Evolutionary conservation across 2,113 vertebrate genomes (phyloP), one percentile per base, ranked within the genome.

Genomic region (Clarias batrachus): DNA sequence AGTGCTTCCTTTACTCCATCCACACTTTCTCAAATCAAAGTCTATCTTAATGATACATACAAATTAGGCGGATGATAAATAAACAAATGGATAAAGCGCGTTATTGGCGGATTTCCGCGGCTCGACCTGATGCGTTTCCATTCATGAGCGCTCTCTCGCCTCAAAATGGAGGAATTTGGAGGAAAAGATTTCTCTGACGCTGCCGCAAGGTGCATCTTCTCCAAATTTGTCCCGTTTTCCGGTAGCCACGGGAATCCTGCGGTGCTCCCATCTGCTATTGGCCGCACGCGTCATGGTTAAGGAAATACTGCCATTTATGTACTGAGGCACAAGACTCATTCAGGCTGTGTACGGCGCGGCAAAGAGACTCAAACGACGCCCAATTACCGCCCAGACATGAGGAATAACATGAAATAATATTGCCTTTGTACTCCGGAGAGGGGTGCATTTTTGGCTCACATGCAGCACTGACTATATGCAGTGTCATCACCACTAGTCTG

Each of bases 181-280:
- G 25, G 14, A 37, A 57, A 62, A 41, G 23, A 59, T 77, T 25
- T n/a, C 85, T 91, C 81, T 92, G 91, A 93, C 90, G 93, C 87
- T 66, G 33, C 90, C 83, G 82, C 56, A 88, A 87, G 84, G 88
- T n/a, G 62, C 91, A 85, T 76, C 85, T 90, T 19, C 73, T 91
- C 95, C 95, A 94, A 93, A 96, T 96, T 91, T 93, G 95, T 94
- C 92, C 11, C 74, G 7, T 66, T 81, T 95, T 96, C 95, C 95
- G 95, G 94, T 91, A 79, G 83, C 88, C 91, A 89, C 89, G 87
- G 89, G 87, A 84, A 93, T 94, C 94, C 94, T 93, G 81, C 88
- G 70, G 92, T 91, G 92, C 87, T 85, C 92, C 90, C 91, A 78
- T 8, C 83, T 77, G 84, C 88, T 86, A 96, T 95, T 95, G 95